Base-by-base conservation (phyloP, 2,888 invertebrate species). In the Anthrax anthrax region DNA sequence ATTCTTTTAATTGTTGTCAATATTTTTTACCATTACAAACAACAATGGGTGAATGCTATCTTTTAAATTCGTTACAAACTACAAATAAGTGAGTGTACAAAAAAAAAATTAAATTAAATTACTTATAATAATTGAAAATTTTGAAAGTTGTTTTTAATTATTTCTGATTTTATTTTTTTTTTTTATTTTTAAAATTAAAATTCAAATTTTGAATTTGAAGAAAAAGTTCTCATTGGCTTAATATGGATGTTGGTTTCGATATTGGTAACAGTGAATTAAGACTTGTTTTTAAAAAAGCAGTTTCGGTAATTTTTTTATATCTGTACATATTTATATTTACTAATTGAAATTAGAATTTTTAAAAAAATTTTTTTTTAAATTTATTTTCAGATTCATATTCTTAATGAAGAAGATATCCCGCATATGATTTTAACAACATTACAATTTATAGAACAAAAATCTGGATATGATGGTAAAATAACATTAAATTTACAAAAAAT, bases 61-160 rank as follows among this genome's bases (percentile, higher is more conserved):
- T 76, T 18, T 61, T 80, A 3, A 80, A 80, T 56, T 78, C 78
- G 10, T 60, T 74, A 47, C 77, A 78, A 54, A 70, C 73, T n/a
- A 68, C 62, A 57, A 69, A 72, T 58, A 69, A 63, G 64, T 62
- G 53, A 53, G 52, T 12, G 23, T 19, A 41, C n/a, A n/a, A n/a
- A n/a, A n/a, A n/a, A n/a, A n/a, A n/a, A n/a, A n/a, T n/a, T n/a
- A n/a, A n/a, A n/a, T n/a, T n/a, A n/a, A n/a, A n/a, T n/a, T n/a
- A n/a, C n/a, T n/a, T n/a, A n/a, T n/a, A n/a, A n/a, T n/a, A n/a
- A n/a, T n/a, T n/a, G n/a, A n/a, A n/a, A n/a, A n/a, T n/a, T n/a
- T n/a, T n/a, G n/a, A n/a, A n/a, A n/a, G n/a, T n/a, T 40, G 14
- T 13, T 41, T n/a, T 34, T 5, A 13, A 10, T 18, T 34, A 36